Evolutionary conservation across 2,888 invertebrate genomes (phyloP), one percentile per base, ranked within the genome.

Genomic region (Carcina quercana): DNA sequence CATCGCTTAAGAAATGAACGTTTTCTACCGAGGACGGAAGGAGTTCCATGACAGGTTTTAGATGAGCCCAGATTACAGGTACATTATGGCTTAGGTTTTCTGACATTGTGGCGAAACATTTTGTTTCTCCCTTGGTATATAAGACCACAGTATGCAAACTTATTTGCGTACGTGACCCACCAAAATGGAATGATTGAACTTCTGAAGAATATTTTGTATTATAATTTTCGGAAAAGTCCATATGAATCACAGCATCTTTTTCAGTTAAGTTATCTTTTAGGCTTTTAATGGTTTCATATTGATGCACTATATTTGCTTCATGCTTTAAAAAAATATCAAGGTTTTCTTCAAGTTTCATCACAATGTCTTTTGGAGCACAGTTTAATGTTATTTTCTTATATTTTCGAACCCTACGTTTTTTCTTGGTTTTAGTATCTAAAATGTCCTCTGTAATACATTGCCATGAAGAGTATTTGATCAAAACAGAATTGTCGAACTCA

Each of bases 211-310:
- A 60, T 38, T 61, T 32, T 3, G 25, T 28, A 20, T 30, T 35
- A 45, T 52, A 68, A 33, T 70, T 71, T 47, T 69, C 65, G 2
- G 52, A 46, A 42, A 74, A 70, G 36, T 70, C 52, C 43, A 50
- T 45, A 32, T 48, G 45, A 11, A 52, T 36, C 3, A 41, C 13
- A 21, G 29, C 42, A 15, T 45, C 40, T 11, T 37, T 32, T 28
- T 46, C 45, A 14, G 39, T 30, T 7, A 49, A 31, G 22, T 40
- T 39, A 5, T 42, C 27, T 30, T 43, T 42, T 15, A 34, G 12
- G 28, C 27, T 7, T 15, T 34, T 35, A 10, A 40, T 33, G 4
- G 21, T 28, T 17, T 34, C 31, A 30, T 59, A 59, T 15, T 52
- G 47, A 26, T 43, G 37, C 8, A 39, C 19, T 5, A 44, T 44